Percentiles rank a stretch among this genome's conserved stretches.
Conservation (phyloP, 2,797 vertebrate genomes). For the Siniperca scherzeri region DNA sequence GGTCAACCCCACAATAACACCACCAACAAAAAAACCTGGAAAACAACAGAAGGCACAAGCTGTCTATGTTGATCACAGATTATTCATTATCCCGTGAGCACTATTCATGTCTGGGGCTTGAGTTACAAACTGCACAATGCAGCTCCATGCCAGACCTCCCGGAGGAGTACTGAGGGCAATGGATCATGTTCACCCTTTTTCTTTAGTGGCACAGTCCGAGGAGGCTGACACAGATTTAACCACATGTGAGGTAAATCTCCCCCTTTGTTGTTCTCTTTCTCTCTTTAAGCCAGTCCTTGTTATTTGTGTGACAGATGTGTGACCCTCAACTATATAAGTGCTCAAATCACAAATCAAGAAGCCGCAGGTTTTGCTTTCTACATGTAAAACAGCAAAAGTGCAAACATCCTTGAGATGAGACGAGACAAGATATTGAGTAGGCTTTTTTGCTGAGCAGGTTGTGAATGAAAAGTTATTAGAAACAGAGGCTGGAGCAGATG, state of each 20-base stretch:
- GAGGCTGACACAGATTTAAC: conserved; percentile 66
- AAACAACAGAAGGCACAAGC: conserved; percentile 77
- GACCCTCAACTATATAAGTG: conserved; percentile 63
- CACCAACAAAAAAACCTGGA: conserved; percentile 47
- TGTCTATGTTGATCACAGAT: conserved; percentile 69
- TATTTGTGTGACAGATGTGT: conserved; percentile 76
- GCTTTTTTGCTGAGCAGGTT: conserved; percentile 17
- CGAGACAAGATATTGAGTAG: background rate
- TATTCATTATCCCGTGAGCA: conserved; percentile 75
- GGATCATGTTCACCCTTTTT: conserved; percentile 78
- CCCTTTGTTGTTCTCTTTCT: conserved; percentile 59
- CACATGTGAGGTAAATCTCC: conserved; percentile 70
- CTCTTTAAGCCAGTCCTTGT: conserved; percentile 51
- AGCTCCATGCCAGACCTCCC: conserved; percentile 54
- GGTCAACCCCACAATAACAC: conserved; percentile 52
- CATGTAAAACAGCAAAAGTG: conserved; percentile 15
- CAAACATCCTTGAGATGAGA: conserved; percentile 4
- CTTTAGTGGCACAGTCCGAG: conserved; percentile 60
- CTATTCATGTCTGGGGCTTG: conserved; percentile 77
- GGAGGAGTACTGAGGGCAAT: conserved; percentile 44
- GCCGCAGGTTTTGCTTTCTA: conserved; percentile 37
- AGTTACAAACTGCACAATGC: conserved; percentile 78
- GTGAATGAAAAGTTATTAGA: conserved; percentile 24
- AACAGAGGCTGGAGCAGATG: conserved; percentile 36
- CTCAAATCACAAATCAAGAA: conserved; percentile 49